These are phyloP conservation scores for Eumaeus atala DNA, from an alignment of 1,140 invertebrate species.

Conservation along the genomic window DNA sequence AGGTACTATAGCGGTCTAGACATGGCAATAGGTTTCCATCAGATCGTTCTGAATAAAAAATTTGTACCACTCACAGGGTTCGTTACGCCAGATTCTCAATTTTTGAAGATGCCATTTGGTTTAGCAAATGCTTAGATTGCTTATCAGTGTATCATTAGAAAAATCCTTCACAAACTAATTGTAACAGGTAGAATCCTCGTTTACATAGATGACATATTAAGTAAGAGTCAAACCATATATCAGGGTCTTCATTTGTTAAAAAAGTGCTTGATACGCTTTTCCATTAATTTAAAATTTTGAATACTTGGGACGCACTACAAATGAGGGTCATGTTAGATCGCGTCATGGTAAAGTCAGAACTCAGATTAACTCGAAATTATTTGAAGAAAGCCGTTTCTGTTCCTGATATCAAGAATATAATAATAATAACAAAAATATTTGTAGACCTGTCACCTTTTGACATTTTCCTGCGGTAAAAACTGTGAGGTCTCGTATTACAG, in stretches of 20 bases:
- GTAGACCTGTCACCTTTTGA: too few species aligned
- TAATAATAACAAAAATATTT: too few species aligned
- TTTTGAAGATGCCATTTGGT: conserved; percentile 18
- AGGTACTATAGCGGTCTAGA: neutral
- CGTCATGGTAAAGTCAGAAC: too few species aligned
- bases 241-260: neutral
- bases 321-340: too few species aligned
- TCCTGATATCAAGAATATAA: too few species aligned
- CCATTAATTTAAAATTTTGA: conserved; percentile 16
- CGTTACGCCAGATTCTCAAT: conserved; percentile 2
- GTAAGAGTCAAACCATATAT: neutral
- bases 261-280: conserved; percentile 5
- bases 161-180: conserved; percentile 4
- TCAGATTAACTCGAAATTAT: too few species aligned
- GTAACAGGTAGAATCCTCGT: conserved; percentile 5
- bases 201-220: conserved; percentile 4
- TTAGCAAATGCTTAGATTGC: conserved; percentile 14
- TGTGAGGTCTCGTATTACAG: too few species aligned
- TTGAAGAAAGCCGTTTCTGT: too few species aligned
- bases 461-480: too few species aligned
- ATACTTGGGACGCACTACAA: too few species aligned
- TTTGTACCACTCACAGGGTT: neutral
- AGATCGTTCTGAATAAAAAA: neutral
- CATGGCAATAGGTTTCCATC: neutral
- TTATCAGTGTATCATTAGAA: conserved; percentile 13